Evolutionary conservation across 2,113 vertebrate species (phyloP).

Genomic region (Gallinago media): DNA sequence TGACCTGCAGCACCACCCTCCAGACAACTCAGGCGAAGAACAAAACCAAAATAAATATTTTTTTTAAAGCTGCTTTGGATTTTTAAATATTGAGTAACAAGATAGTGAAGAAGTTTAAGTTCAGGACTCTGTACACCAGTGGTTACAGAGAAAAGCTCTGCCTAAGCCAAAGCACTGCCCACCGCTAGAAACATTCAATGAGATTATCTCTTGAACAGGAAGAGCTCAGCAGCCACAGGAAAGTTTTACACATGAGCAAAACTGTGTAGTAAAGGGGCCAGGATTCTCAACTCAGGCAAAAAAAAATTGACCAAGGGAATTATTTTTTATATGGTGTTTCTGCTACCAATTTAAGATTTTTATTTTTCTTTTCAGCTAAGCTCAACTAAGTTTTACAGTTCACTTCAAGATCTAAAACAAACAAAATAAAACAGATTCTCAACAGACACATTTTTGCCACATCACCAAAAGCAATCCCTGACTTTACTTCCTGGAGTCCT

Average conservation of each 20-base stretch:
- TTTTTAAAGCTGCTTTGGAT: not conserved
- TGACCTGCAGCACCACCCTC: not conserved
- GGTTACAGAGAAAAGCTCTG: not conserved
- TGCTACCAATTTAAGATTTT: not conserved
- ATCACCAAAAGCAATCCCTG: not conserved
- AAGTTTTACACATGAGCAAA: not conserved
- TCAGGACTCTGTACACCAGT: not conserved
- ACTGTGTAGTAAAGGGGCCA: not conserved
- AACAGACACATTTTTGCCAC: conserved; percentile 1
- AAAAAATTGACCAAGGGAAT: not conserved
- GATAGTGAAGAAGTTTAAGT: not conserved
- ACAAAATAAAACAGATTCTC: not conserved
- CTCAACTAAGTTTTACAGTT: not conserved
- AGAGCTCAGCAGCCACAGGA: not conserved
- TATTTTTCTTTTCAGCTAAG: not conserved
- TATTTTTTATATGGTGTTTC: not conserved
- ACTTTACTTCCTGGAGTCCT: conserved; percentile 47
- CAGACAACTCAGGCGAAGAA: not conserved
- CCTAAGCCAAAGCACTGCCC: not conserved
- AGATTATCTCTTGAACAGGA: not conserved
- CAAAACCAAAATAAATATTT: not conserved
- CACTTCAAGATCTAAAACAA: not conserved
- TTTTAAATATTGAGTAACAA: not conserved
- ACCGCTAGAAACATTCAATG: not conserved
- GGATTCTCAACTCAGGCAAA: not conserved